Conservation (phyloP, 2,113 vertebrate species). For the Tetrao urogallus region DNA sequence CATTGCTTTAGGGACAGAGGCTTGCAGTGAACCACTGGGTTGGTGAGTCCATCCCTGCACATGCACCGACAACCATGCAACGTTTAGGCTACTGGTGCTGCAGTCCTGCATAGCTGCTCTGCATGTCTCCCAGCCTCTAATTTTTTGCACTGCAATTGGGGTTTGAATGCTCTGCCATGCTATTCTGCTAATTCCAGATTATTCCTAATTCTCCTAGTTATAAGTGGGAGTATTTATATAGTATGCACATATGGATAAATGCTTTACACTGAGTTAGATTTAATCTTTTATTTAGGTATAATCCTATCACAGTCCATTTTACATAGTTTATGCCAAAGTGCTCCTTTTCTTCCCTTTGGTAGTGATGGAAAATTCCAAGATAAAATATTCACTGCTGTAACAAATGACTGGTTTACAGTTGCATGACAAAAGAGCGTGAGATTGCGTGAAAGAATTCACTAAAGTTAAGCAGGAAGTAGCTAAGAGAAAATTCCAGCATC, state of each 20-base stretch:
- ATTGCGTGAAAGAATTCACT: background rate
- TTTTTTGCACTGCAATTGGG: background rate
- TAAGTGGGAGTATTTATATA: background rate
- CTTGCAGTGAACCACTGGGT: background rate
- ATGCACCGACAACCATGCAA: background rate
- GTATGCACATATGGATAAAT: background rate
- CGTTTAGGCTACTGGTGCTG: background rate
- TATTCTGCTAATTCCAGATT: background rate
- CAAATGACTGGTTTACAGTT: background rate
- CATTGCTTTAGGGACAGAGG: background rate
- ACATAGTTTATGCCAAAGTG: background rate
- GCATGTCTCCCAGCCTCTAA: accelerated
- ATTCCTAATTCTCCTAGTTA: background rate
- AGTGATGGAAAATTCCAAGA: background rate
- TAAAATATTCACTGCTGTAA: background rate
- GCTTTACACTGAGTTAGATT: background rate
- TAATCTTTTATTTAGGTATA: background rate
- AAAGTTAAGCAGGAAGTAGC: background rate
- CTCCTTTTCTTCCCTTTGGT: background rate
- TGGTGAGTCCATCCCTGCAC: background rate
- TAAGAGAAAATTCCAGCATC: constrained; percentile 7
- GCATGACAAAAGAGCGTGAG: background rate
- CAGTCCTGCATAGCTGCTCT: background rate
- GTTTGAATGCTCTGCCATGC: background rate
- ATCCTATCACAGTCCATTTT: background rate